Evolutionary conservation across 2,797 vertebrate species (phyloP), one percentile per base, ranked within the genome.

Genomic region (Staurois parvus): DNA sequence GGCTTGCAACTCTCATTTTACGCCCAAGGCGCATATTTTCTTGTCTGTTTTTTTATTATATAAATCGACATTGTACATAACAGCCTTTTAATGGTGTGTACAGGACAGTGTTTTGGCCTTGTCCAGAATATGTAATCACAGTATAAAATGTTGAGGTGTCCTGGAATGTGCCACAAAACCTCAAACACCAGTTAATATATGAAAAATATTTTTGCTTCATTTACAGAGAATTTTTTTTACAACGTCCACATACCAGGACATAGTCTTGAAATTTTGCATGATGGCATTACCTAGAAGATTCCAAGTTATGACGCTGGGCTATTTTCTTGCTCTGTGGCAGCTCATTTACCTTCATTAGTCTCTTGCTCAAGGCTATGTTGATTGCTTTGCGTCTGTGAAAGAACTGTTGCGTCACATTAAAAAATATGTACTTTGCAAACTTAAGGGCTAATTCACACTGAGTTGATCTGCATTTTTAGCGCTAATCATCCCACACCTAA

Each of bases 11-110:
- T 40, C n/a, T 78, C 40, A 5, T 76, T 79, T 72, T 73, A 79
- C 64, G 75, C 80, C 80, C 79, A 86, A 82, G 85, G 37, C 62
- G 74, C 85, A 83, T 78, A 86, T 79, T 86, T 66, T 77, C 68
- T 83, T 37, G 85, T 73, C 85, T 79, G 80, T 66, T 83, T 86
- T n/a, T 86, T 74, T 86, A 86, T 86, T 86, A 83, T 79, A 82
- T 83, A 79, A 83, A 83, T 86, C 75, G 59, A 79, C 82, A 86
- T 83, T 79, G 52, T 83, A 79, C 85, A 83, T 83, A 86, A 83
- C 80, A 79, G 85, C 75, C 75, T 74, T 74, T 72, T 72, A 81
- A 81, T 81, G 79, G 79, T 72, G 48, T 72, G 68, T 59, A 72
- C 48, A 81, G n/a, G 45, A 62, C 48, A 40, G 24, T 28, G 48